Conservation (phyloP, 2,888 invertebrate genomes). For the Epiblema foenella region DNA sequence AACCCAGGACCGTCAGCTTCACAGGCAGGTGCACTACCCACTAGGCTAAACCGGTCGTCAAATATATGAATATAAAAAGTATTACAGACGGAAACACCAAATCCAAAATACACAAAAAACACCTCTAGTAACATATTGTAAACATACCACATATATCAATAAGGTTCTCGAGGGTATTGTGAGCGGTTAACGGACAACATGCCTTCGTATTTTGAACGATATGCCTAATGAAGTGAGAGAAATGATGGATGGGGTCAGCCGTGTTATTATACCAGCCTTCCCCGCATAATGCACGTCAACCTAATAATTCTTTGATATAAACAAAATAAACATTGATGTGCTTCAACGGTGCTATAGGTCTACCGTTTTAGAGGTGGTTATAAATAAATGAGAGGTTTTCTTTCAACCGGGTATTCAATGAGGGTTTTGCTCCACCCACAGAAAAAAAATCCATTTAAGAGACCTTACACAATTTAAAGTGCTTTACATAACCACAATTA, state of each 20-base stretch:
- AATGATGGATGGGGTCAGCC: slow-evolving; percentile 75
- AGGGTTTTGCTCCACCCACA: no score
- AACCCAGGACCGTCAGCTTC: no score
- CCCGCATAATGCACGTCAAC: slow-evolving; percentile 57
- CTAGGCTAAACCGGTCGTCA: no score
- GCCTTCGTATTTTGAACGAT: slow-evolving; percentile 66
- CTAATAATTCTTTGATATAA: slow-evolving; percentile 53
- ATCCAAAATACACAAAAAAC: background rate
- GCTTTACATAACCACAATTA: no score
- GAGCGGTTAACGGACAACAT: slow-evolving; percentile 64
- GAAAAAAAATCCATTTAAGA: no score
- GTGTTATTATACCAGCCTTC: slow-evolving; percentile 58
- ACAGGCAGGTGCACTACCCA: no score
- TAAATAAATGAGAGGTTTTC: no score
- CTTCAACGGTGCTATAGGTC: no score
- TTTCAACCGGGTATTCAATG: no score
- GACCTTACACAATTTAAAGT: no score
- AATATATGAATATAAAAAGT: no score
- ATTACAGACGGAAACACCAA: background rate
- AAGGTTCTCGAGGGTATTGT: slow-evolving; percentile 49
- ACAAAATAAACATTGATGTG: slow-evolving; percentile 45
- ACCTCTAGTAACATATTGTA: slow-evolving; percentile 6
- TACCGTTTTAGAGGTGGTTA: no score
- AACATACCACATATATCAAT: slow-evolving; percentile 29
- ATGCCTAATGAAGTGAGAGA: slow-evolving; percentile 79